Base-by-base conservation (phyloP, 1,140 invertebrate genomes). In the Listronotus oregonensis region DNA sequence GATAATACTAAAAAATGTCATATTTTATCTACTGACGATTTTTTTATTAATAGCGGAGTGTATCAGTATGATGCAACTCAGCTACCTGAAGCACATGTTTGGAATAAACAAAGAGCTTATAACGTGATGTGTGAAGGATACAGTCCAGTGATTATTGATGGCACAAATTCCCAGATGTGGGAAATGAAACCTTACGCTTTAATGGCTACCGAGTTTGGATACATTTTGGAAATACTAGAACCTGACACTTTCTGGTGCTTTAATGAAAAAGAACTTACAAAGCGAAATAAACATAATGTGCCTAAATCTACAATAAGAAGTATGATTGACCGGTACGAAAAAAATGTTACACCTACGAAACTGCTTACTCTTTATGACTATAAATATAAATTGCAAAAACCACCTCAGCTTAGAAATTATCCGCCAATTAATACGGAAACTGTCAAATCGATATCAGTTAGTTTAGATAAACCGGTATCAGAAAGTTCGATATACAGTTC, bases 81-180 rank as follows among this genome's bases (percentile, higher is more conserved):
- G 62, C 69, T 96, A n/a, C 8, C 69, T 0, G 84, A 89, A 31
- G 92, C 91, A 14, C 94, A 97, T 78, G 68, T 73, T 0, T 89
- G 84, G 83, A 92, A 90, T 80, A 84, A 89, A 67, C 74, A 78
- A 0, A 78, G 84, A 58, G 88, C 88, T 1, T 67, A 71, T 32
- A 66, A 81, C 9, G 85, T 84, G 1, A 80, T 89, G 40, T 68
- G 67, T 6, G 64, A 80, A 46, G 87, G 87, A 0, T 75, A 83
- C 37, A 90, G 87, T 77, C 92, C 93, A 6, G 81, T 96, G 17
- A 86, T 97, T 56, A 85, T 96, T 62, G 94, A 96, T 75, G 96
- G 96, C 74, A 96, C 94, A 2, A 94, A 95, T 76, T 83, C 85
- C 11, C 80, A 87, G 77, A 63, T 81, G 14, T 93, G 91, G 91